These are phyloP conservation scores for Listrodromus nycthemerus DNA, from an alignment of 2,888 invertebrate genomes.

Conservation along the genomic window DNA sequence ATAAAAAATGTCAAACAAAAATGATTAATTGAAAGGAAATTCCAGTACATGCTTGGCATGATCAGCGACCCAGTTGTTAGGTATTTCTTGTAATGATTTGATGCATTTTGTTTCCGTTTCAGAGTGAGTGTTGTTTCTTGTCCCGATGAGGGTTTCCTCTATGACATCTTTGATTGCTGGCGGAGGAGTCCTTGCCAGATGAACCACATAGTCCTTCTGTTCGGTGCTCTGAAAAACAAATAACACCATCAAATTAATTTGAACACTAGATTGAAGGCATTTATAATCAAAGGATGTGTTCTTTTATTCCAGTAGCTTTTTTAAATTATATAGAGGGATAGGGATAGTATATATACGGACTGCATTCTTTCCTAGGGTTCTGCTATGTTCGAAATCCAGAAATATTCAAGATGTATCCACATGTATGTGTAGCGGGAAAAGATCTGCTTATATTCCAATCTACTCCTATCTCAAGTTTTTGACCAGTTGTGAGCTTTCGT, in stretches of 20 bases:
- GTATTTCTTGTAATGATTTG: conserved; percentile 86
- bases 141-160: conserved; percentile 82
- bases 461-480: no score
- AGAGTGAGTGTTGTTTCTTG: conserved; percentile 82
- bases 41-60: conserved; percentile 90
- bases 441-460: no score
- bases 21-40: background rate
- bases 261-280: background rate
- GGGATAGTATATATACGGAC: no score
- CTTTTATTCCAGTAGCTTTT: no score
- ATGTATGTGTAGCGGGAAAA: no score
- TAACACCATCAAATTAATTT: background rate
- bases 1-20: background rate
- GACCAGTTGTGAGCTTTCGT: no score
- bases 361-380: no score
- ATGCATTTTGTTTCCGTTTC: conserved; percentile 83
- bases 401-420: no score
- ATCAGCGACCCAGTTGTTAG: conserved; percentile 90
- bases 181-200: conserved; percentile 92
- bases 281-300: no score
- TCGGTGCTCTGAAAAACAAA: conserved; percentile 86
- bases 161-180: conserved; percentile 84
- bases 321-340: no score
- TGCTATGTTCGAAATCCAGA: no score
- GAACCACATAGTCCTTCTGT: conserved; percentile 91